Base-by-base conservation (phyloP, 1,140 invertebrate species). In the Drosophila pseudoananassae region DNA sequence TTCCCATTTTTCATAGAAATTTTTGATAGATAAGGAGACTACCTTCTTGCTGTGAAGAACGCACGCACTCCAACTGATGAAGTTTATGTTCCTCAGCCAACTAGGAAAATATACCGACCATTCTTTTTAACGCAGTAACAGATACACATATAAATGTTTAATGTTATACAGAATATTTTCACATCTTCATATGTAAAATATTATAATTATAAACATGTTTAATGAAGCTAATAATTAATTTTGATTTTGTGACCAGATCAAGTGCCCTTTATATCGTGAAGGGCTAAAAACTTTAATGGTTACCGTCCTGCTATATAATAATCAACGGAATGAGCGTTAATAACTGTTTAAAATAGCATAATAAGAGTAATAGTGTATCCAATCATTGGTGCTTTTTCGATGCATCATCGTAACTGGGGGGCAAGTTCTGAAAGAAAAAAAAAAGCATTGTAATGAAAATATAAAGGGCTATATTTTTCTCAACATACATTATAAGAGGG, bases 401-500 rank as follows among this genome's bases (percentile, higher is more conserved):
- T 29, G 94, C 93, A 74, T 94, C 92, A 63, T 95, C 94, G 92
- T 96, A 96, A 83, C 93, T 95, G 73, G 95, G 96, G 55, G 95
- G 96, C 91, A 95, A 95, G 92, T 96, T 96, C 95, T 96, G n/a
- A n/a, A n/a, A 17, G n/a, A 3, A 14, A 91, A 70, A 40, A 4
- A 29, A 52, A 4, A 15, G 7, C 50, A 23, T 27, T 51, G 3
- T 50, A 8, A 36, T 29, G 29, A 50, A 38, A 31, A 51, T 45
- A 25, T 23, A 20, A 6, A 6, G 27, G 23, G 38, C 8, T 7
- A 5, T 7, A 50, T 29, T 20, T 5, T 1, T 20, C 20, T 20
- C 2, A 0, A 10, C 95, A 94, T 93, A 97, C 96, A 92, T 97
- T 96, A 83, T 96, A 96, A 38, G 95, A 96, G 50, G 97, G 96